phyloP scores from a whole-genome alignment of 2,888 invertebrate genomes.

The Eurytoma californica region DNA sequence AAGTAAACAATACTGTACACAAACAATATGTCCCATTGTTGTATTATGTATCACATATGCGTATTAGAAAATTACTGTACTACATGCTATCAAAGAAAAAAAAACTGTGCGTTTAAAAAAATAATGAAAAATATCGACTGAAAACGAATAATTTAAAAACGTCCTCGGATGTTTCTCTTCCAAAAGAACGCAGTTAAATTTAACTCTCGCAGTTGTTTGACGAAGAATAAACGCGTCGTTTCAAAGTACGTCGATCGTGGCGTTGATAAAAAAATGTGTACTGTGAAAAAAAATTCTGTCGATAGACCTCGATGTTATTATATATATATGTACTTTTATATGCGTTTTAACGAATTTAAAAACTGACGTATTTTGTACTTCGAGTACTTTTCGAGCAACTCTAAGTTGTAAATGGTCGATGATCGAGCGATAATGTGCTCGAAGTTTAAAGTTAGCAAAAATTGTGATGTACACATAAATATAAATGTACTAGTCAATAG shows the following conservation, averaged over 20 bases:
- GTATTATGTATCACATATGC: constrained; percentile 27
- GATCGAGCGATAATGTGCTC: constrained; percentile 15
- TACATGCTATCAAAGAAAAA: background rate
- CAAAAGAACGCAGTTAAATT: constrained; percentile 14
- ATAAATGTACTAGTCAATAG: constrained; percentile 63
- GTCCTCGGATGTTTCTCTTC: constrained; percentile 16
- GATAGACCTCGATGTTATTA: constrained; percentile 41
- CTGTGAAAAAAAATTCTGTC: constrained; percentile 11
- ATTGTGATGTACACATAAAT: constrained; percentile 61
- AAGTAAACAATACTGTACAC: constrained; percentile 21
- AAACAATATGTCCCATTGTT: constrained; percentile 32
- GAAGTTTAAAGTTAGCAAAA: constrained; percentile 28
- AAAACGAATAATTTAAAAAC: background rate
- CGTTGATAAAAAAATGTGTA: constrained; percentile 26
- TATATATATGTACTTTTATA: constrained; percentile 49
- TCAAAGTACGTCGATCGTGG: too few species aligned
- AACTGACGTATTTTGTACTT: constrained; percentile 48
- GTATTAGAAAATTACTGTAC: constrained; percentile 34
- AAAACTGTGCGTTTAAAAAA: constrained; percentile 13
- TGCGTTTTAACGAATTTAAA: constrained; percentile 46
- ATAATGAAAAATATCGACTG: constrained; percentile 20
- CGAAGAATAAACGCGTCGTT: too few species aligned
- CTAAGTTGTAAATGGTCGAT: constrained; percentile 38
- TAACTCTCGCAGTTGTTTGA: too few species aligned
- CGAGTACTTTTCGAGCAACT: constrained; percentile 29